phyloP scores from a whole-genome alignment of 2,113 vertebrate species.

The Morone chrysops region DNA sequence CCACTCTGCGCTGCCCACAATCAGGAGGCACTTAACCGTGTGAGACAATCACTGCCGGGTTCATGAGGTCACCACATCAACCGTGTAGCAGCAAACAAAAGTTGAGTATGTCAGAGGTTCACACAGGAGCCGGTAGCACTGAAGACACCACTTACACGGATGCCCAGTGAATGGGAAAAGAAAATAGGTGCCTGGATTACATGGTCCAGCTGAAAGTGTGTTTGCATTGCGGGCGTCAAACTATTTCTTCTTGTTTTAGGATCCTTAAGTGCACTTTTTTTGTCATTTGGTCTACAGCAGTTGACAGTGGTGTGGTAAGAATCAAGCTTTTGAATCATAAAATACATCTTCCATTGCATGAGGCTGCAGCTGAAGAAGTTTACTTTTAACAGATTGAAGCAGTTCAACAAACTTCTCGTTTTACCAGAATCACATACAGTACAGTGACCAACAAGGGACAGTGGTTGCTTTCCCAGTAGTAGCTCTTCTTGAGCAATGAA shows the following conservation, averaged over 20 bases:
- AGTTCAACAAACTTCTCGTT: neutral
- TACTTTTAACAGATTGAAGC: neutral
- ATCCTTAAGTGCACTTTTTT: conserved; percentile 31
- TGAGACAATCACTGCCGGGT: conserved; percentile 65
- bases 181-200: conserved; percentile 73
- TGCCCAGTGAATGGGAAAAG: conserved; percentile 34
- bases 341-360: conserved; percentile 7
- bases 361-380: neutral
- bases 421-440: neutral
- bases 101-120: conserved; percentile 53
- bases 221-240: conserved; percentile 66
- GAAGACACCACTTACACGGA: conserved; percentile 63
- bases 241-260: conserved; percentile 34
- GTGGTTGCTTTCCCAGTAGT: neutral
- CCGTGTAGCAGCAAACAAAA: conserved; percentile 74
- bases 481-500: neutral
- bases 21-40: conserved; percentile 74
- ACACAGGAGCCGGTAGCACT: conserved; percentile 54
- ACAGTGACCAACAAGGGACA: neutral
- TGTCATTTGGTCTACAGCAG: conserved; percentile 18
- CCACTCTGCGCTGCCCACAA: conserved; percentile 63
- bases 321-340: neutral
- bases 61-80: conserved; percentile 70
- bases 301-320: neutral
- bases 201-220: conserved; percentile 56